Evolutionary conservation across 2,113 vertebrate genomes (phyloP), one percentile per base, ranked within the genome.

Genomic region (Aleadryas rufinucha): DNA sequence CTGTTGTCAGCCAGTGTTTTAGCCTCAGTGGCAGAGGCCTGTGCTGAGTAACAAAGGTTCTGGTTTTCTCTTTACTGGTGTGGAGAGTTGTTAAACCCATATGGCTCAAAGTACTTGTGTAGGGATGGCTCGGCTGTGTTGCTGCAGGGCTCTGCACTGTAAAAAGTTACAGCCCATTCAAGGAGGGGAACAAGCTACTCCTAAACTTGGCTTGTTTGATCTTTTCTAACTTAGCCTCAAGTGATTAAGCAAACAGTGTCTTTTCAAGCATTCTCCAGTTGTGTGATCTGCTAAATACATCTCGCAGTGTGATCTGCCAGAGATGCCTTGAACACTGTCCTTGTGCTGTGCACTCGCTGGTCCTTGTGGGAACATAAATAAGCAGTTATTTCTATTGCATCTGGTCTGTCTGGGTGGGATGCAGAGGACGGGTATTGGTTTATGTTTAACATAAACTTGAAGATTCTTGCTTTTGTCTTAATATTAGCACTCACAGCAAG

Each of bases 1-100:
- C 84, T 85, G 37, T 45, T 83, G 54, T 70, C n/a, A 70, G 87
- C 63, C 44, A 21, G 54, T 41, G 47, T 83, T 80, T 93, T 31
- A 91, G 42, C 39, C 77, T 39, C 47, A 21, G 0, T n/a, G 68
- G 23, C 9, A n/a, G 21, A 47, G 59, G 47, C 26, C 45, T 76
- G 33, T 65, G 78, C 31, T 44, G 31, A 74, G 41, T 19, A 78
- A 53, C 65, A 68, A 70, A 92, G 27, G 68, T 70, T 87, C 90
- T 94, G 93, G 13, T 92, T 97, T 96, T 90, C 75, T 93, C 92
- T 88, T 96, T 71, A 47, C 66, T 84, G 68, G 20, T 91, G 84
- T 31, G 13, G 39, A 44, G 77, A 80, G 57, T 54, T 65, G 84
- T 93, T 91, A 91, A 91, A 90, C 74, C 57, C 77, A 56, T 57